Evolutionary conservation across 2,797 vertebrate genomes (phyloP).

Genomic region (Masticophis lateralis): DNA sequence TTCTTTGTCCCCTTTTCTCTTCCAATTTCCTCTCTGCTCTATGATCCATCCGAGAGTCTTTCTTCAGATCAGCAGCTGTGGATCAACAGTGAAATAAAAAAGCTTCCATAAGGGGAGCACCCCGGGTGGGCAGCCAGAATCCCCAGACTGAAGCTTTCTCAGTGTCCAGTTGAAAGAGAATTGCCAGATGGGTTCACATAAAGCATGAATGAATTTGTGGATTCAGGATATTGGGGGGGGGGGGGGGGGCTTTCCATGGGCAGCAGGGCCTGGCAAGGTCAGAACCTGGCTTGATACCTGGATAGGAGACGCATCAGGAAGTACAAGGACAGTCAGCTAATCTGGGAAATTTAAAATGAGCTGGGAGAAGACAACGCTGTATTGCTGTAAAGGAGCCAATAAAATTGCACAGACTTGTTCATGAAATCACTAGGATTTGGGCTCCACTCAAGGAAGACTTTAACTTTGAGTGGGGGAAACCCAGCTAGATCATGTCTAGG

Average conservation of each 20-base stretch:
- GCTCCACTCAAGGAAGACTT: neutral
- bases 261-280: neutral
- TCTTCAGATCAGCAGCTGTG: neutral
- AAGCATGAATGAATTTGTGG: neutral
- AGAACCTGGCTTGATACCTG: neutral
- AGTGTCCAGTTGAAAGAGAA: no score
- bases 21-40: neutral
- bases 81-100: neutral
- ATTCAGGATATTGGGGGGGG: neutral
- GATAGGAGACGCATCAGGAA: neutral
- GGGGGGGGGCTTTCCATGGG: neutral
- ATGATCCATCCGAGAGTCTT: neutral
- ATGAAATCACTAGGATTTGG: neutral
- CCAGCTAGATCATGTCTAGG: neutral
- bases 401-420: neutral
- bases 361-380: neutral
- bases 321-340: neutral
- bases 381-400: neutral
- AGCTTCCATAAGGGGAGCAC: neutral
- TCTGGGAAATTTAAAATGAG: neutral
- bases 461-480: neutral
- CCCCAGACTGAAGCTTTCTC: neutral
- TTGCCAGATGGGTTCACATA: neutral
- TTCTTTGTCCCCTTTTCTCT: no score
- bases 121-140: neutral